A percentile compares a stretch with the other conserved stretches of the same genome.
Evolutionary conservation across 2,113 vertebrate species (phyloP).

Genomic region (Limnothrissa miodon): DNA sequence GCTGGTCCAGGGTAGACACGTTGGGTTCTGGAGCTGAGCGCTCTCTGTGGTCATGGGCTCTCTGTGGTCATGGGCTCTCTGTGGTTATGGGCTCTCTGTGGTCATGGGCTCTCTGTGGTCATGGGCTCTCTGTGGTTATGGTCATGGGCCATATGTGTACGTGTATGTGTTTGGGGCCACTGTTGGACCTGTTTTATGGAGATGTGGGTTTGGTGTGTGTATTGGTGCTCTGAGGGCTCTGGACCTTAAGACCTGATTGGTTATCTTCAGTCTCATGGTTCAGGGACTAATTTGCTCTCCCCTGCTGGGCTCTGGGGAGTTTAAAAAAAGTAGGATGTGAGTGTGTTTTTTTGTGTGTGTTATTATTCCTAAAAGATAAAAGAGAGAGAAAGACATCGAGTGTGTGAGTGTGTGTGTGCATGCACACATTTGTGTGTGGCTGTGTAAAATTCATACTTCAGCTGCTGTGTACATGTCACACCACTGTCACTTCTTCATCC

Average conservation of each 20-base stretch:
- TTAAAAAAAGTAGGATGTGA: not conserved
- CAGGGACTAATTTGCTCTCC: not conserved
- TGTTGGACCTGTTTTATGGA: not conserved
- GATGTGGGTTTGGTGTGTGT: not conserved
- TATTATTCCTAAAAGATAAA: no score
- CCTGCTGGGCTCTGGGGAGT: not conserved
- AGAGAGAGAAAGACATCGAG: not conserved
- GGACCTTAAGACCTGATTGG: not conserved
- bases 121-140: not conserved
- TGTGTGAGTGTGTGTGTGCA: not conserved
- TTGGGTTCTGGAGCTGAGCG: not conserved
- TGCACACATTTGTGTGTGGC: not conserved
- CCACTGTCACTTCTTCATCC: not conserved
- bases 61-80: no score
- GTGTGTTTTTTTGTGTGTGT: not conserved
- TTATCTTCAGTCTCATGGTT: not conserved
- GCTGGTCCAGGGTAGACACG: not conserved
- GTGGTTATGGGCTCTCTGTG: not conserved
- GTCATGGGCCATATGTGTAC: not conserved
- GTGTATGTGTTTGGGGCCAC: not conserved
- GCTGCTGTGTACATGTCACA: not conserved
- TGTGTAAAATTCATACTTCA: constrained; percentile 1
- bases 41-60: not conserved
- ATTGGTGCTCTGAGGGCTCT: not conserved
- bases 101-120: not conserved